A percentile compares a stretch with the other conserved stretches of the same genome.
phyloP scores from a whole-genome alignment of 2,888 invertebrate genomes.

The Ichneumoninae sp. region DNA sequence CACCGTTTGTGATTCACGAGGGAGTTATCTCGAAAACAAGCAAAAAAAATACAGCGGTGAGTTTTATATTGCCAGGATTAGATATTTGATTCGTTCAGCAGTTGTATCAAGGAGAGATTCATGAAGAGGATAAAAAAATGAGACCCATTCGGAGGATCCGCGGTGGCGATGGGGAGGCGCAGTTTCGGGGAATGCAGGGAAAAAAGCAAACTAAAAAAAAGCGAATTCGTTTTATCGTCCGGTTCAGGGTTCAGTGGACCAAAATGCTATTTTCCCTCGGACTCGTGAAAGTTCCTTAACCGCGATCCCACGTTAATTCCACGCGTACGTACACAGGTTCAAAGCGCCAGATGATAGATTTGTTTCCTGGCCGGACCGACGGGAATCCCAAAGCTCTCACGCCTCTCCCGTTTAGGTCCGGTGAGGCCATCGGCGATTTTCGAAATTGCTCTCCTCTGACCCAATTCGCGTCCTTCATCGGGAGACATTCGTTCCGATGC shows the following conservation, averaged over 20 bases:
- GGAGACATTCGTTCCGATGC: slow-evolving; percentile 2
- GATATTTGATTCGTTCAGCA: slow-evolving; percentile 8
- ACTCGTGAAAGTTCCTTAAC: slow-evolving; percentile 2
- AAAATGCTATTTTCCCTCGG: not conserved
- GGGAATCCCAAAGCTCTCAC: slow-evolving; percentile 37
- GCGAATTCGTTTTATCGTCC: slow-evolving; percentile 17
- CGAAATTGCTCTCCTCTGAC: slow-evolving; percentile 53
- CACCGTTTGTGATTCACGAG: not conserved
- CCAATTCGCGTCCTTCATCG: slow-evolving; percentile 50
- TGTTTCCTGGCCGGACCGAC: slow-evolving; percentile 16
- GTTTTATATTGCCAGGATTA: slow-evolving; percentile 19
- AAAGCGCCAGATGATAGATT: slow-evolving; percentile 32
- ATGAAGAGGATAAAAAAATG: slow-evolving; percentile 3
- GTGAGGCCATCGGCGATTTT: slow-evolving; percentile 34
- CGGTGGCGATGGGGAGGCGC: not conserved
- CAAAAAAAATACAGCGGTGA: slow-evolving; percentile 2
- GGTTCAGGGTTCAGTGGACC: not conserved
- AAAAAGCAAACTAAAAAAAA: not conserved
- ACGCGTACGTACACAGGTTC: not conserved
- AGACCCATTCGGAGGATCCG: not conserved
- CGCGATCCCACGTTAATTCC: slow-evolving; percentile 30
- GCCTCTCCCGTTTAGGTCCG: slow-evolving; percentile 51
- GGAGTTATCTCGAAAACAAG: not conserved
- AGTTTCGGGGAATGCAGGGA: not conserved
- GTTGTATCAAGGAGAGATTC: slow-evolving; percentile 23